Conservation (phyloP, 2,888 invertebrate species). For the Andrena hattorfiana region DNA sequence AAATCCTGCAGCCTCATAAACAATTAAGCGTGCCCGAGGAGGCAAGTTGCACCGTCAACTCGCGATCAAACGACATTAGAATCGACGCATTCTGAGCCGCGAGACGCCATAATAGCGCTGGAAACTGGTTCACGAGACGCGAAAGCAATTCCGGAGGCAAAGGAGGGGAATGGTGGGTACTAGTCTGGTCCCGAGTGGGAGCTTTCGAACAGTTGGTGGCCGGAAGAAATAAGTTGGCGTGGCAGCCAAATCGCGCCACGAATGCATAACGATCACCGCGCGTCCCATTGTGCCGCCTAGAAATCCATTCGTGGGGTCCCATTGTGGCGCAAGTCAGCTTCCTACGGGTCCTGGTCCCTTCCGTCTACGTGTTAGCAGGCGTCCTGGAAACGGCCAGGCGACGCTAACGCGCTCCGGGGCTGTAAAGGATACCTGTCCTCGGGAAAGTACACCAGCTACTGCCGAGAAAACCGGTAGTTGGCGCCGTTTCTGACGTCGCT, state of each 20-base stretch:
- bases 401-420: conserved; percentile 55
- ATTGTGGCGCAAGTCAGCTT: conserved; percentile 58
- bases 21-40: neutral
- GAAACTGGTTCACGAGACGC: conserved; percentile 30
- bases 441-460: conserved; percentile 11
- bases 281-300: conserved; percentile 54
- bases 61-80: conserved; percentile 13
- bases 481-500: neutral
- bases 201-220: conserved; percentile 51
- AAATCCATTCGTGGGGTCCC: conserved; percentile 65
- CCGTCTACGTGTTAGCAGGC: conserved; percentile 39
- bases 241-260: conserved; percentile 66
- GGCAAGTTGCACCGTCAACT: neutral
- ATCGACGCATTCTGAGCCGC: conserved; percentile 13
- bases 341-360: conserved; percentile 58
- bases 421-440: conserved; percentile 40
- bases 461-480: conserved; percentile 24
- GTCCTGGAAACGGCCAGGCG: conserved; percentile 53
- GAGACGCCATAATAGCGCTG: conserved; percentile 10
- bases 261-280: conserved; percentile 69
- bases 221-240: conserved; percentile 73
- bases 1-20: neutral
- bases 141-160: conserved; percentile 34
- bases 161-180: neutral
- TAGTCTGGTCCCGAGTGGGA: conserved; percentile 21